phyloP scores from a whole-genome alignment of 2,113 vertebrate genomes.

The Oenanthe melanoleuca region DNA sequence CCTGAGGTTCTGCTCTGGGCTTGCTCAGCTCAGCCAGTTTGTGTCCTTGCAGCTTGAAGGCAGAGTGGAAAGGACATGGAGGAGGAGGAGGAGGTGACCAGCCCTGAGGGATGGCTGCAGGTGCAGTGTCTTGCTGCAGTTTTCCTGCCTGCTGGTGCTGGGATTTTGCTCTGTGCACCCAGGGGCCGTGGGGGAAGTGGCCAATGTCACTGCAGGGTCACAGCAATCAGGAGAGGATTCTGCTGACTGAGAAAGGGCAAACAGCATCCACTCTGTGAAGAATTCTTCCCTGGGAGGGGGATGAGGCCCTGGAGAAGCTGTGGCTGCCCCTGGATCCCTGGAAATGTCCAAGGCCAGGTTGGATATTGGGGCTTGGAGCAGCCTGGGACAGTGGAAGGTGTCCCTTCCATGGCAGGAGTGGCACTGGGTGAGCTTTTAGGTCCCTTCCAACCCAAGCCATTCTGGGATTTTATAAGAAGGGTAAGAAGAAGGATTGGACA shows the following conservation, averaged over 20 bases:
- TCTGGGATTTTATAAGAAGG: neutral
- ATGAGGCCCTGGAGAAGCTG: neutral
- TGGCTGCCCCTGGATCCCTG: neutral
- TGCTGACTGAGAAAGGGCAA: neutral
- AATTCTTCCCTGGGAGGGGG: neutral
- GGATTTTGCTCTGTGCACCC: neutral
- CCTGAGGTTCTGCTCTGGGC: neutral
- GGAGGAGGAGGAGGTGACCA: neutral
- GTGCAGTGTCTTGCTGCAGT: neutral
- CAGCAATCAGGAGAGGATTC: neutral
- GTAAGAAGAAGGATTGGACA: neutral
- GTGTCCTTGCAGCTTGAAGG: neutral
- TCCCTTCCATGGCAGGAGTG: neutral
- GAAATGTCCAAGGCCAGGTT: neutral
- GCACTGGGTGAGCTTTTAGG: neutral
- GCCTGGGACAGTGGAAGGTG: neutral
- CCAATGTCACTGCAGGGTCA: neutral
- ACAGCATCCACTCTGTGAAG: rapidly evolving
- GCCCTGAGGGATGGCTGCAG: neutral
- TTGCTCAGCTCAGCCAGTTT: neutral
- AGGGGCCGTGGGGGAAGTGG: neutral
- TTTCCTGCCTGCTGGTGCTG: neutral
- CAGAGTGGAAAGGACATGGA: neutral
- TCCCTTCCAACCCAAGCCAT: neutral
- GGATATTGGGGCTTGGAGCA: neutral